phyloP scores from a whole-genome alignment of 2,888 invertebrate genomes.

The Ormia ochracea region DNA sequence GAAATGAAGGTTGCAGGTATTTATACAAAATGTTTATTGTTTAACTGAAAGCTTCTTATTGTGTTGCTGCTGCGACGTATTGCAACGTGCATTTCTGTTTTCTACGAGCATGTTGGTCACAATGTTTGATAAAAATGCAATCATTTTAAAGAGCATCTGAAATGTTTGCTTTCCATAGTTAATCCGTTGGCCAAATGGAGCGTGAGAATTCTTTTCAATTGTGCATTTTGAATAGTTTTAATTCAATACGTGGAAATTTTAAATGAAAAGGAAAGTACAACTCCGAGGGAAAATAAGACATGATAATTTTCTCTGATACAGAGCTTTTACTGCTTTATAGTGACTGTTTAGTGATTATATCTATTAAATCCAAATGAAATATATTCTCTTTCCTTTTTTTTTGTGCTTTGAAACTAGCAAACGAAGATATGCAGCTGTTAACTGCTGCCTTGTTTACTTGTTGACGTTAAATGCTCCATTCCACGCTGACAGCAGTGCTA shows the following conservation, averaged over 20 bases:
- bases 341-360: no score
- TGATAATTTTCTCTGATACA: slow-evolving; percentile 36
- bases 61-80: background rate
- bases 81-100: background rate
- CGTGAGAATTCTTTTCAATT: slow-evolving; percentile 38
- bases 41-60: slow-evolving; percentile 23
- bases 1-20: slow-evolving; percentile 53
- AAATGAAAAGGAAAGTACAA: slow-evolving; percentile 42
- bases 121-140: no score
- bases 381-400: no score
- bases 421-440: no score
- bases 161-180: slow-evolving; percentile 21
- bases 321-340: background rate
- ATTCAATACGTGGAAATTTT: background rate
- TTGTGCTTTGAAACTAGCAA: no score
- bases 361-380: no score
- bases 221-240: background rate
- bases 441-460: no score
- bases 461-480: no score
- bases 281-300: slow-evolving; percentile 25
- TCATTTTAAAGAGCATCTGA: slow-evolving; percentile 38
- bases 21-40: slow-evolving; percentile 57
- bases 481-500: no score
- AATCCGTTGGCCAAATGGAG: slow-evolving; percentile 47
- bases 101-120: slow-evolving; percentile 3